A percentile compares a stretch with the other conserved stretches of the same genome.
Evolutionary conservation across 2,888 invertebrate genomes (phyloP).

Genomic region (Drosophila paucipuncta): DNA sequence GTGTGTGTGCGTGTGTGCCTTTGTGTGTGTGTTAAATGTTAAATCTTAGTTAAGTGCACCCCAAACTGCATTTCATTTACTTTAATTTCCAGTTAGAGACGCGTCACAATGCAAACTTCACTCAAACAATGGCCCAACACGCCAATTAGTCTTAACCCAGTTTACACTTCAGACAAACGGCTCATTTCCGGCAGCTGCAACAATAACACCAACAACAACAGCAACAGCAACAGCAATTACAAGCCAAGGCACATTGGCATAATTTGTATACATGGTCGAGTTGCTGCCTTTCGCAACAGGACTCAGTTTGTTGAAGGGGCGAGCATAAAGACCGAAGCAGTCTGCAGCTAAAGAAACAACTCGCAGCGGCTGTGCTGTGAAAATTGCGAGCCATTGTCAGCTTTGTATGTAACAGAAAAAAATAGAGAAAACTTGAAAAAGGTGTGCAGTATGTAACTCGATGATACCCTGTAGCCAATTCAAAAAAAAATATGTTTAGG

Average conservation of each 20-base stretch:
- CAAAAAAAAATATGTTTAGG: neutral
- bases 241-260: constrained; percentile 55
- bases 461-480: neutral
- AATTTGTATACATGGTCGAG: constrained; percentile 73
- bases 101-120: constrained; percentile 39
- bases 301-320: constrained; percentile 1
- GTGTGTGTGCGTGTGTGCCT: constrained; percentile 1
- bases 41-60: constrained; percentile 48
- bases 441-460: neutral
- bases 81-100: constrained; percentile 51
- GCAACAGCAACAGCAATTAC: constrained; percentile 33
- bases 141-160: constrained; percentile 83
- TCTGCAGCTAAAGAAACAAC: constrained; percentile 39
- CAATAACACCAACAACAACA: constrained; percentile 26
- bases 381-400: constrained; percentile 74
- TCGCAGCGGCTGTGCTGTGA: constrained; percentile 60
- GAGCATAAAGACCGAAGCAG: constrained; percentile 7
- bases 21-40: constrained; percentile 32
- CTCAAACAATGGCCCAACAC: constrained; percentile 57
- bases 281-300: constrained; percentile 45
- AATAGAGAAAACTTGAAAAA: neutral
- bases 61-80: constrained; percentile 39
- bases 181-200: constrained; percentile 66
- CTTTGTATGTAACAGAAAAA: constrained; percentile 38
- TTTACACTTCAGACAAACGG: constrained; percentile 77